Percentiles rank a stretch among this genome's conserved stretches.
These are phyloP conservation scores for Karalla daura DNA, from an alignment of 2,797 vertebrate genomes.

Conservation along the genomic window DNA sequence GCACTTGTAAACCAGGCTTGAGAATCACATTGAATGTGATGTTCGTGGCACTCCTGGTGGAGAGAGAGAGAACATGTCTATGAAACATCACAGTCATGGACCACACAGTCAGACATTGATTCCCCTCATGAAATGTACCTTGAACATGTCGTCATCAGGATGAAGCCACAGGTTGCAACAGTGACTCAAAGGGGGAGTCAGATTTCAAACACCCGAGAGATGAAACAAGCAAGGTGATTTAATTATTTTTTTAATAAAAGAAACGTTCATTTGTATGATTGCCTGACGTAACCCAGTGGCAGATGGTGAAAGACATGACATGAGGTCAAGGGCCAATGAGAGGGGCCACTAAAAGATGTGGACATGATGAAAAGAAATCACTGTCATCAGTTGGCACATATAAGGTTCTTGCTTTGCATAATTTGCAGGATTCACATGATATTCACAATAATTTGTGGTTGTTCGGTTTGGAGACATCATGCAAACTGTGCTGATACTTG, in stretches of 20 bases:
- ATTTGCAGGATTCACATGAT: neutral
- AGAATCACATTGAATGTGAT: neutral
- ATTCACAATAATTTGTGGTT: no score
- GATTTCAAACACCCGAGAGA: neutral
- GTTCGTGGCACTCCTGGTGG: neutral
- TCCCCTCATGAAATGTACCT: neutral
- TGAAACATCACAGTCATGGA: neutral
- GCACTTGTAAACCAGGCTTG: neutral
- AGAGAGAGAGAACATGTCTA: no score
- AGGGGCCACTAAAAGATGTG: no score
- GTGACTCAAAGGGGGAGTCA: neutral
- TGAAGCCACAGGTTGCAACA: neutral
- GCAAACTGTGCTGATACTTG: no score
- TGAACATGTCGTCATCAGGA: neutral
- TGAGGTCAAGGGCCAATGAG: no score
- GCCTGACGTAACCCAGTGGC: neutral
- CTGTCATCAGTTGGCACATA: neutral
- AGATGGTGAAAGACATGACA: neutral
- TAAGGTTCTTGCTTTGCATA: neutral
- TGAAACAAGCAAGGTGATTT: neutral
- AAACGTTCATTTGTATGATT: neutral
- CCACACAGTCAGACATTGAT: neutral
- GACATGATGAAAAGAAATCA: neutral
- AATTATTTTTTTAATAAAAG: no score
- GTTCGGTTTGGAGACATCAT: no score